These are phyloP conservation scores for Scophthalmus maximus DNA, from an alignment of 2,113 vertebrate genomes.

Conservation along the genomic window DNA sequence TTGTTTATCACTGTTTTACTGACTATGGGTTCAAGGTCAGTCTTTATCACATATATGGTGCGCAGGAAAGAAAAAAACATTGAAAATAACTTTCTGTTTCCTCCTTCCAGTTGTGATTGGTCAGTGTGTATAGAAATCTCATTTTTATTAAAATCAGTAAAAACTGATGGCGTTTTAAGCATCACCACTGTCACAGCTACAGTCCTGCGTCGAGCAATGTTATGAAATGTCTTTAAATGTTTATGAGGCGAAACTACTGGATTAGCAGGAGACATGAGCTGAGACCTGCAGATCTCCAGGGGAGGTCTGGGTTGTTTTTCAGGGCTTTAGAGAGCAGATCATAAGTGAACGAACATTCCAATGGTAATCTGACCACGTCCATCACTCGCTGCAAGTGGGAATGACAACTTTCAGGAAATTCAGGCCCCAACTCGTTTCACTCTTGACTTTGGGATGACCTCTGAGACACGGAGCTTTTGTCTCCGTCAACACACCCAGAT, in stretches of 20 bases:
- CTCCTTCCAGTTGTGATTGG: background rate
- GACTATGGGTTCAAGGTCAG: background rate
- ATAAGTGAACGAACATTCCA: conserved; percentile 75
- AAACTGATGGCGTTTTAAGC: background rate
- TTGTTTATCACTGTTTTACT: conserved; percentile 25
- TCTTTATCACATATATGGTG: conserved; percentile 2
- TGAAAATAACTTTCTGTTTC: background rate
- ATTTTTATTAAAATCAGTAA: conserved; percentile 1
- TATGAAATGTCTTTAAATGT: conserved; percentile 7
- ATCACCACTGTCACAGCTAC: background rate
- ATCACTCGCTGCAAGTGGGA: conserved; percentile 47
- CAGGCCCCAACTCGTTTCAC: conserved; percentile 60
- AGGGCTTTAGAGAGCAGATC: conserved; percentile 48
- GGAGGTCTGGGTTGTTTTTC: conserved; percentile 44
- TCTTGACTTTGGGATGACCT: conserved; percentile 53
- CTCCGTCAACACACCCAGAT: conserved; percentile 34
- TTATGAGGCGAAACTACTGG: conserved; percentile 13
- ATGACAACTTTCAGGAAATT: conserved; percentile 70
- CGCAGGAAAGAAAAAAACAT: background rate
- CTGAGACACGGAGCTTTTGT: conserved; percentile 31
- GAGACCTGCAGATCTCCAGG: conserved; percentile 35
- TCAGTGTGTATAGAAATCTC: background rate
- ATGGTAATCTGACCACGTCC: conserved; percentile 60
- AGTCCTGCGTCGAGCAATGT: background rate
- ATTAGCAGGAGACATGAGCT: conserved; percentile 24